Evolutionary conservation across 2,888 invertebrate species (phyloP), one percentile per base, ranked within the genome.

Genomic region (Clistopyga incitator): DNA sequence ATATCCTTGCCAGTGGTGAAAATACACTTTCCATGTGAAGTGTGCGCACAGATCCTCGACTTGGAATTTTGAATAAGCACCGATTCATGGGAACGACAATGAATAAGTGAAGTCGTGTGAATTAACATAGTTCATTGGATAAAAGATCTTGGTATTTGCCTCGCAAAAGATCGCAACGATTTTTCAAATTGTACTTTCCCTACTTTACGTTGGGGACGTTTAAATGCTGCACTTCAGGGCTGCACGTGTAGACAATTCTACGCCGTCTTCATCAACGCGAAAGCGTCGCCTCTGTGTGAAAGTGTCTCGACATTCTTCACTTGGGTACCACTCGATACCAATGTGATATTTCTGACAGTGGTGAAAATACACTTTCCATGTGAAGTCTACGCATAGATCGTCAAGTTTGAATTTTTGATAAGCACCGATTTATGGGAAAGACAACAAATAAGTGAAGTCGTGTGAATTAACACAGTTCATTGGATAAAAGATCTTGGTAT

Each of bases 261-360:
- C 34, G 6, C 59, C 34, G n/a, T 8, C 34, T 34, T n/a, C n/a
- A 13, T 34, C 59, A 61, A 61, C 34, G n/a, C 34, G 29, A 34
- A 34, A n/a, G n/a, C 59, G 15, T 34, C 59, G 34, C 13, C 29
- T 15, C 59, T 4, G 34, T n/a, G n/a, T 34, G 59, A 18, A 59
- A 25, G 59, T 34, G n/a, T 18, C 34, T 34, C 15, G 15, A 56
- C 29, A 29, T 8, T 59, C 18, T n/a, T 34, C 11, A 29, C 8
- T 34, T 8, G 34, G 59, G 34, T n/a, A n/a, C 15, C 59, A 59
- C 34, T 59, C 59, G 29, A 59, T 59, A 29, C 15, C n/a, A 59
- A 59, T 59, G 34, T n/a, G 8, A 34, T n/a, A n/a, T 15, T 8
- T 8, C 1, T 15, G 8, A 29, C 8, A 34, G n/a, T 8, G n/a